Base-by-base conservation (phyloP, 2,888 invertebrate genomes). In the Callyntrura guangdongensis region DNA sequence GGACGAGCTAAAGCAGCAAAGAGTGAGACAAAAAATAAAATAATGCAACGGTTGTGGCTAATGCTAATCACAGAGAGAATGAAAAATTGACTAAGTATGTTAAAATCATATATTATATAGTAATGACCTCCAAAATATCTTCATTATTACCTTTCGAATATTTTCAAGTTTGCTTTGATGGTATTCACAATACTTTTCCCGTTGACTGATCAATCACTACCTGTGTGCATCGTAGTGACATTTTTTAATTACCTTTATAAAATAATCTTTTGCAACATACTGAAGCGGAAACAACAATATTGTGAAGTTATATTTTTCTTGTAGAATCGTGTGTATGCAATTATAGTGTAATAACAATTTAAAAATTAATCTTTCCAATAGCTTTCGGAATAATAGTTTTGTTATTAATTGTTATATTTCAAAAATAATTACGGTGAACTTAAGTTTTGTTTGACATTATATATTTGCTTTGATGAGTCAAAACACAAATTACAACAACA, bases 151-250 rank as follows among this genome's bases (percentile, higher is more conserved):
- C 59, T 36, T 36, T 36, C 6, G 36, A 36, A 36, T 36, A 36
- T 36, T 36, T 36, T 36, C 36, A 36, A 36, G 17, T 17, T 59
- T 59, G 59, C 59, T 59, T 17, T 17, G 59, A 59, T 17, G 14
- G 9, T 12, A 64, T 36, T 72, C 22, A 47, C 12, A 12, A 25
- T 79, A 8, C 45, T 56, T 56, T 56, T 81, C 81, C 81, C 81
- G 81, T 59, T 81, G 81, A 81, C 81, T 81, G 81, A 81, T 36
- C n/a, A 79, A 74, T 56, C 81, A 81, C 81, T 81, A 81, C 36
- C 25, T n/a, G 56, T 59, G 81, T 59, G 36, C 17, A 14, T 59
- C 59, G 81, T 81, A 81, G 36, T 56, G 72, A 81, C 53, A 79
- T 45, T 79, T 79, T 74, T 74, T 27, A 47, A 47, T 36, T 6